A percentile compares a stretch with the other conserved stretches of the same genome.
These are phyloP conservation scores for Leucosticte australis DNA, from an alignment of 2,113 vertebrate species.

Conservation along the genomic window DNA sequence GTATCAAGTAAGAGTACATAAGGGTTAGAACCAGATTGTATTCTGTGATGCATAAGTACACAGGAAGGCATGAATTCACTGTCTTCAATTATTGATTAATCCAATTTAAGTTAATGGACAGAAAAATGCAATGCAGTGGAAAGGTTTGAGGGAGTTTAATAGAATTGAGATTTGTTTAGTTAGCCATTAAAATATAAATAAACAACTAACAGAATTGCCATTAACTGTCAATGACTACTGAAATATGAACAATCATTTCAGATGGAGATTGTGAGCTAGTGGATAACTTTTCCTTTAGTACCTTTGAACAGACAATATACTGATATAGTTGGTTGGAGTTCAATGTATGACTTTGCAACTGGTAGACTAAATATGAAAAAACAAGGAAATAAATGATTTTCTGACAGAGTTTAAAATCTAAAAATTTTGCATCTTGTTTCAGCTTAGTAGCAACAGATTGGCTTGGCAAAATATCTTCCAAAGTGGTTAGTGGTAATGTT, in stretches of 20 bases:
- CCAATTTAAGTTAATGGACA: not conserved
- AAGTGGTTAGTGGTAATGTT: not conserved
- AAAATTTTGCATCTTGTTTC: not conserved
- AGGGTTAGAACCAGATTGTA: not conserved
- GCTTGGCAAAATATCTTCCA: not conserved
- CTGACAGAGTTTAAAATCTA: not conserved
- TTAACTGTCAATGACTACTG: not conserved
- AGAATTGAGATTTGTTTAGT: not conserved
- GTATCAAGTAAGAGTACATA: not conserved
- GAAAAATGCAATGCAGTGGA: not conserved
- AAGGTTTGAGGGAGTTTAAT: not conserved
- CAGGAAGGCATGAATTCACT: not conserved
- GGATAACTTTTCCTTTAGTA: not conserved
- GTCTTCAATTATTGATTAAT: not conserved
- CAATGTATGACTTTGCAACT: accelerated
- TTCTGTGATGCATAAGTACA: not conserved
- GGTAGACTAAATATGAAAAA: not conserved
- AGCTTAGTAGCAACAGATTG: not conserved
- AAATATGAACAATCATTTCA: not conserved
- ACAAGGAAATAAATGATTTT: not conserved
- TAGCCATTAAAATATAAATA: not conserved
- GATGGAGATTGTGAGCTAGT: not conserved
- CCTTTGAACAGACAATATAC: not conserved
- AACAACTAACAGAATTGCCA: not conserved
- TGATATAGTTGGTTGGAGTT: not conserved